phyloP scores from a whole-genome alignment of 2,888 invertebrate species.

The Acronicta psi region DNA sequence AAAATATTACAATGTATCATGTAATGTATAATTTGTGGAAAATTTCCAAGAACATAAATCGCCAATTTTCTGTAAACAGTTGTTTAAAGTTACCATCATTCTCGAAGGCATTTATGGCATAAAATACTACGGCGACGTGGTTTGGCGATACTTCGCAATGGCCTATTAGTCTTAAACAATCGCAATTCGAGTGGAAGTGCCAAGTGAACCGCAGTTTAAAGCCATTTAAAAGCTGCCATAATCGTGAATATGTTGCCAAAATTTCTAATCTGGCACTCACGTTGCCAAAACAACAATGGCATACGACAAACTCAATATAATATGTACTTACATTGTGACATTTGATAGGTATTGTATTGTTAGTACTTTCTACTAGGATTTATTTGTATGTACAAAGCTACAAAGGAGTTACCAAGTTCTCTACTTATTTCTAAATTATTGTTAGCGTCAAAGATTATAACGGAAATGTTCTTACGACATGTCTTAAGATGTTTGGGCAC shows the following conservation, averaged over 20 bases:
- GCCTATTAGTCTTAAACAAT: conserved; percentile 39
- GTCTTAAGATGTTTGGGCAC: conserved; percentile 49
- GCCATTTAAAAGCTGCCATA: conserved; percentile 40
- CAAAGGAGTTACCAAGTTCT: no score
- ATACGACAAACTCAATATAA: conserved; percentile 29
- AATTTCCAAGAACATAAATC: conserved; percentile 12
- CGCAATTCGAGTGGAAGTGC: conserved; percentile 33
- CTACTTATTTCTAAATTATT: conserved; percentile 6
- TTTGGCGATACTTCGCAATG: conserved; percentile 25
- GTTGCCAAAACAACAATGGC: conserved; percentile 39
- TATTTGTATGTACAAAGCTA: no score
- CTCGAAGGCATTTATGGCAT: conserved; percentile 18
- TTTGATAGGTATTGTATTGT: conserved; percentile 14
- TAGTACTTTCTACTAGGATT: conserved; percentile 27
- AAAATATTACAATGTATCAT: conserved; percentile 13
- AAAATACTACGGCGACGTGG: conserved; percentile 1
- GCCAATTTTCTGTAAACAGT: conserved; percentile 3
- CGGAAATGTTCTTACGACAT: conserved; percentile 36
- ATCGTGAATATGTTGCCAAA: conserved; percentile 51
- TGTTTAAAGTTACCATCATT: conserved; percentile 8
- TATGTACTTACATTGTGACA: conserved; percentile 10
- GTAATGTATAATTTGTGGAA: conserved; percentile 17
- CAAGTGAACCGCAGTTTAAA: conserved; percentile 43
- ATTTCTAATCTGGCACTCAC: conserved; percentile 45
- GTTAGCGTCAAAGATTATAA: conserved; percentile 21